Base-by-base conservation (phyloP, 2,888 invertebrate species). In the Drosophila mettleri region DNA sequence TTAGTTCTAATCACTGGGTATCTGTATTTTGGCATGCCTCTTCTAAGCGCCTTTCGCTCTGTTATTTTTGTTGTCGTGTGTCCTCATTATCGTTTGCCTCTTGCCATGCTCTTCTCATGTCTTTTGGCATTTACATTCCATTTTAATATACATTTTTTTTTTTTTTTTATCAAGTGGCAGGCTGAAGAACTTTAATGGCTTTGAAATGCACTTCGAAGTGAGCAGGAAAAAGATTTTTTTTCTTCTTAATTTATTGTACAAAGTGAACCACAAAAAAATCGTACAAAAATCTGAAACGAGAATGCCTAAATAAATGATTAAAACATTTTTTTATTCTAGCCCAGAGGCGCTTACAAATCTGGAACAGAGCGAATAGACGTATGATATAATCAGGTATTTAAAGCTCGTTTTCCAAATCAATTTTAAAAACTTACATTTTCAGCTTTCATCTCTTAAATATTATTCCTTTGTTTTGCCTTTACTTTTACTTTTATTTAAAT, bases 61-160 rank as follows among this genome's bases (percentile, higher is more conserved):
- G 58, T 46, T 80, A 62, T 39, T 80, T 71, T 63, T 75, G 65
- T 62, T 80, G 75, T 69, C 62, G 65, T 85, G 69, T 85, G 85
- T 86, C 89, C 85, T 85, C 89, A 85, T 85, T 85, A 85, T 85
- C 85, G 74, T 88, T 88, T 78, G 88, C 74, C 74, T 78, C 74
- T 66, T 70, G 78, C 72, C 68, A 48, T 70, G 55, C 71, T 70
- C 55, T 67, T 70, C 77, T 67, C 88, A 73, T 80, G 88, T 82
- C 86, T 80, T 86, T 83, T 83, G 80, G 76, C 88, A 82, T 82
- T 87, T 84, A 64, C 69, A 80, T 77, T 60, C 36, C 73, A 67
- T 74, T 71, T 58, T 60, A 46, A 69, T 67, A 46, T 62, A 60
- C 60, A 33, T 61, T 51, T 34, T 46, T 64, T 38, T 34, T 59